Conservation (phyloP, 2,888 invertebrate genomes). For the Tipula lateralis region DNA sequence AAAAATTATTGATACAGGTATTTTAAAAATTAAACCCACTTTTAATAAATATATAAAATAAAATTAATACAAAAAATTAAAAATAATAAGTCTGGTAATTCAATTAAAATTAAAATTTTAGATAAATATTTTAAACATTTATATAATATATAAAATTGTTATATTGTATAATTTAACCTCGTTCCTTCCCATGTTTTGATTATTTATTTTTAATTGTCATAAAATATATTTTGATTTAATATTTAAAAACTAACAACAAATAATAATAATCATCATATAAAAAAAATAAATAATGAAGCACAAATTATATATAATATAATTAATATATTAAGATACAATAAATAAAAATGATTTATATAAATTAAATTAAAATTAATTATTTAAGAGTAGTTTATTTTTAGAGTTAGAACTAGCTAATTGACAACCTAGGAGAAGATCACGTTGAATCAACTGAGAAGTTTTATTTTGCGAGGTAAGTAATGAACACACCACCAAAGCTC, state of each 20-base stretch:
- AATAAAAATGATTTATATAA: neutral
- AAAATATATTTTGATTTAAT: neutral
- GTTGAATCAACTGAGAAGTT: too few species aligned
- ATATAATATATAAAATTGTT: neutral
- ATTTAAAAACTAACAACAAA: neutral
- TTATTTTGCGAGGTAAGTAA: too few species aligned
- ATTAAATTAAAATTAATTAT: neutral
- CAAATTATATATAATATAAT: conserved; percentile 11
- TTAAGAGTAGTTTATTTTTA: too few species aligned
- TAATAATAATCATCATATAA: neutral
- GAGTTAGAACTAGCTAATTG: too few species aligned
- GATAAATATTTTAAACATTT: neutral
- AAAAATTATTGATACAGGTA: neutral
- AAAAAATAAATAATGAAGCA: neutral
- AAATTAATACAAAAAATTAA: neutral
- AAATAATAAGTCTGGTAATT: neutral
- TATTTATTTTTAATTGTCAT: conserved; percentile 3
- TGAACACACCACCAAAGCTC: too few species aligned
- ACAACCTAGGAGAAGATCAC: too few species aligned
- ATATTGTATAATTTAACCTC: neutral
- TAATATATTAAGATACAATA: neutral
- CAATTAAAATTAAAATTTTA: neutral
- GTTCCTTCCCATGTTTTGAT: neutral
- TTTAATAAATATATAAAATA: neutral
- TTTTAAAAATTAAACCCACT: neutral